Conservation (phyloP, 2,888 invertebrate genomes). For the Drosophila demipolita region DNA sequence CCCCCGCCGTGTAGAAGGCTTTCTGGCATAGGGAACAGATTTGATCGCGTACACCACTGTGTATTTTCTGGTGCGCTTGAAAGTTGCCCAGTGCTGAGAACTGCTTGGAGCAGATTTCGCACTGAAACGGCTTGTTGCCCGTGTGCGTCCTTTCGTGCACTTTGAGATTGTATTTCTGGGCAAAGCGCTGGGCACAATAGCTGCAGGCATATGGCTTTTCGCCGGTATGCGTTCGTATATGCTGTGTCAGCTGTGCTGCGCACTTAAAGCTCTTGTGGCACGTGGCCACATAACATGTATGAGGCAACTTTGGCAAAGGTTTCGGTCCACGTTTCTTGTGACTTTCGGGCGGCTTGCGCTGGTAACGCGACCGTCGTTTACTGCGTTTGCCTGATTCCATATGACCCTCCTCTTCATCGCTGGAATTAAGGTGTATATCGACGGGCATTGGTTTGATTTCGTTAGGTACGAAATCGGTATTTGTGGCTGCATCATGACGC, state of each 20-base stretch:
- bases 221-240: conserved; percentile 88
- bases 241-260: conserved; percentile 88
- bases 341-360: conserved; percentile 87
- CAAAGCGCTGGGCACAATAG: conserved; percentile 87
- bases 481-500: conserved; percentile 86
- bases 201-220: conserved; percentile 87
- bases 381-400: conserved; percentile 61
- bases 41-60: conserved; percentile 88
- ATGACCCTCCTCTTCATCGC: conserved; percentile 73
- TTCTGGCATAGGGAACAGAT: conserved; percentile 87
- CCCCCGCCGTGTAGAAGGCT: conserved; percentile 87
- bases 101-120: conserved; percentile 88
- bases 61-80: conserved; percentile 88
- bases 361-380: conserved; percentile 85
- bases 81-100: conserved; percentile 88
- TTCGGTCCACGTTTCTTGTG: conserved; percentile 88
- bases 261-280: conserved; percentile 88
- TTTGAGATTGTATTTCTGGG: conserved; percentile 88
- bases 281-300: conserved; percentile 86
- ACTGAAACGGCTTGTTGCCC: conserved; percentile 87
- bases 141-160: conserved; percentile 87
- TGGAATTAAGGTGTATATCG: conserved; percentile 49
- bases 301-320: conserved; percentile 87
- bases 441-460: conserved; percentile 52
- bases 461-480: conserved; percentile 85